Evolutionary conservation across 2,113 vertebrate genomes (phyloP), one percentile per base, ranked within the genome.

Genomic region (Porphyrio hochstetteri): DNA sequence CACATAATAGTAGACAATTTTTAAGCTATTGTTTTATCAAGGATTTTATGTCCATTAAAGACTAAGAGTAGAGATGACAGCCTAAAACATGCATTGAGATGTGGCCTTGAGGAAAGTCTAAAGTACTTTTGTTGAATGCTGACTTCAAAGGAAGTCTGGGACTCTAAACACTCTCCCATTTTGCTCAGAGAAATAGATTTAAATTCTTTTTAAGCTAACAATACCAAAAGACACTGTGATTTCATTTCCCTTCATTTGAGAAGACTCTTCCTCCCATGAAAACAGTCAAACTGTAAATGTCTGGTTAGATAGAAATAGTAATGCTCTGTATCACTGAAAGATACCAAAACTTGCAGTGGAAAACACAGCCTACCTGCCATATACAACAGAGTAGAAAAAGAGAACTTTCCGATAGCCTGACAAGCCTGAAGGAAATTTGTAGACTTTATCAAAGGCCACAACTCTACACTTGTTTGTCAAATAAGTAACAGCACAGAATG

Each of bases 21-120:
- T 89, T 86, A 55, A 86, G 42, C 65, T 60, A 74, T 70, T 93
- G 76, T 86, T 92, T 88, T 78, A 46, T 91, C 89, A 90, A 90
- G 50, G 80, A 93, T 69, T 95, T 83, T 27, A 75, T 2, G 3
- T 74, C 35, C 14, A 1, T 53, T 84, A n/a, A 76, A 80, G 31
- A 76, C 7, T 25, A 69, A 50, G 24, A 78, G 67, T 2, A 84
- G 18, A 84, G 44, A 64, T 68, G 91, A 74, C 16, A 86, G 56
- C 33, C 40, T 50, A 87, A 86, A 80, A 87, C 16, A 29, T 7
- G 28, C 57, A 90, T 7, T 71, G 48, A 82, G 21, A 82, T 38
- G 17, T 20, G 29, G 25, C 84, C 84, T 87, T 93, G 65, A 87
- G 19, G 25, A 85, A 94, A 75, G 19, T 7, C 78, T 72, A 13